phyloP scores from a whole-genome alignment of 2,888 invertebrate species.

The Aleiodes alternator region DNA sequence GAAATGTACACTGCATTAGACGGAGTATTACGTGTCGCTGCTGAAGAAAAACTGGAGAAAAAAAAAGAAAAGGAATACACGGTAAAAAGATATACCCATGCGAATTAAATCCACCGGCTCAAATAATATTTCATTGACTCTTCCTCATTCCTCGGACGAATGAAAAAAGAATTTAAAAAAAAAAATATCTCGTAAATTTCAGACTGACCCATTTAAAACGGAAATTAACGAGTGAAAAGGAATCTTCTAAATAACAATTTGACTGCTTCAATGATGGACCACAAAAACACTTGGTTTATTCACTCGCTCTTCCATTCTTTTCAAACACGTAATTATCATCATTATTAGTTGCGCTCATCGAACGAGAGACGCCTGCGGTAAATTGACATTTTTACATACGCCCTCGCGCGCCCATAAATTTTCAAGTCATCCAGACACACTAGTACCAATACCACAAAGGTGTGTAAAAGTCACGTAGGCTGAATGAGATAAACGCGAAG shows the following conservation, averaged over 20 bases:
- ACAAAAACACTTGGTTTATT: no score
- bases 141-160: constrained; percentile 11
- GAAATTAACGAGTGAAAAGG: no score
- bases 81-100: constrained; percentile 20
- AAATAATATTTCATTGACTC: constrained; percentile 26
- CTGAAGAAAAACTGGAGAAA: no score
- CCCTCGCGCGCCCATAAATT: constrained; percentile 47
- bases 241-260: no score
- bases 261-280: no score
- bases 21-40: constrained; percentile 22
- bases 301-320: no score
- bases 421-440: constrained; percentile 28
- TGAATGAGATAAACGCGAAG: constrained; percentile 14
- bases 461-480: constrained; percentile 39
- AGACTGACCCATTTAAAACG: no score
- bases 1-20: constrained; percentile 14
- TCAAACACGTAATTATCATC: constrained; percentile 28
- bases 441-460: constrained; percentile 17
- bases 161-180: background rate
- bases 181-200: background rate
- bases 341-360: constrained; percentile 39
- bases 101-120: constrained; percentile 19
- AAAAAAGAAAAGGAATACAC: constrained; percentile 1
- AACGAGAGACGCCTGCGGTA: constrained; percentile 32
- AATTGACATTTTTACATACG: constrained; percentile 46